These are phyloP conservation scores for Ictidomys tridecemlineatus DNA, from an alignment of 2,113 vertebrate genomes.

Conservation along the genomic window DNA sequence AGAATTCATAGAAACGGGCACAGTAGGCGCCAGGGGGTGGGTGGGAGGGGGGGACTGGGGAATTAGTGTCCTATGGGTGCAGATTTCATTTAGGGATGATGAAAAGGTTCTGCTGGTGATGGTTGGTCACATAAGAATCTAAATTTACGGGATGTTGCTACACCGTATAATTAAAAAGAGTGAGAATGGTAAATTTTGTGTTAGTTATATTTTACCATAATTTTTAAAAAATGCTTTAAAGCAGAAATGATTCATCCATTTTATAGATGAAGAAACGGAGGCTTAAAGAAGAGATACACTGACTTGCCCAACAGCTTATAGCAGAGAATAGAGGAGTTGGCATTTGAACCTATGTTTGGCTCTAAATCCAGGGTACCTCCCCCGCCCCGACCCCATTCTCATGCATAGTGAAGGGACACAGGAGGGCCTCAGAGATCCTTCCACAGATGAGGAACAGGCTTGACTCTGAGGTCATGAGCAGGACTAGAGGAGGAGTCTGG, in stretches of 20 bases:
- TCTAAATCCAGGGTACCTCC: background rate
- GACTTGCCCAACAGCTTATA: background rate
- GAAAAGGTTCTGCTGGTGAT: background rate
- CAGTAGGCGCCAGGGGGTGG: rapidly evolving
- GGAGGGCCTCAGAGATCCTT: background rate
- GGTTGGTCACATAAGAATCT: no score
- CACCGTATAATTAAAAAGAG: background rate
- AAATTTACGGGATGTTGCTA: rapidly evolving
- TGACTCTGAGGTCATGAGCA: background rate
- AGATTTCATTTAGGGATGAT: background rate
- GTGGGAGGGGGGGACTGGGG: background rate
- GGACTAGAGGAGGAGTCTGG: background rate
- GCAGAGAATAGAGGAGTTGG: background rate
- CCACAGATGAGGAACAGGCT: background rate
- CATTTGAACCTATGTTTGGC: slow-evolving; percentile 13
- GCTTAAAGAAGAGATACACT: background rate
- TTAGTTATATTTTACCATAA: background rate
- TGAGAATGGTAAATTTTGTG: background rate
- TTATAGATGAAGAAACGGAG: background rate
- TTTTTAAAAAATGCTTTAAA: background rate
- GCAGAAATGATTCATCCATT: background rate
- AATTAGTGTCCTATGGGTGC: background rate
- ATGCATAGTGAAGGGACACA: background rate
- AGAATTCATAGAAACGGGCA: background rate
- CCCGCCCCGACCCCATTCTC: background rate